Conservation (phyloP, 2,888 invertebrate genomes). For the Agriopis aurantiaria region DNA sequence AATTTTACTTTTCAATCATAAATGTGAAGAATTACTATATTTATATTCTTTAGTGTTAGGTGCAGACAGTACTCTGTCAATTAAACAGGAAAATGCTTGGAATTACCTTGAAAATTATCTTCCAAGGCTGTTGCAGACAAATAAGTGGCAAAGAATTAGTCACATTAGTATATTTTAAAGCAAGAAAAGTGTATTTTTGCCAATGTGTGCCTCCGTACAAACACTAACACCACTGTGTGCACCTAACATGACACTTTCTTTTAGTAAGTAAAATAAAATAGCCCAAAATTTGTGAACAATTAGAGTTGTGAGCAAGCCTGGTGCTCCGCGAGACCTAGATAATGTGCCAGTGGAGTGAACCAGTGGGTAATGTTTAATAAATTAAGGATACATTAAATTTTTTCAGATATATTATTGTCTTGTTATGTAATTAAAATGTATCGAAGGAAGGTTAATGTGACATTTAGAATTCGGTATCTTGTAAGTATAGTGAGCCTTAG, state of each 20-base stretch:
- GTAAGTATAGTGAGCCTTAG: constrained; percentile 81
- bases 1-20: constrained; percentile 49
- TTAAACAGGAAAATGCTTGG: constrained; percentile 69
- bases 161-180: constrained; percentile 28
- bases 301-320: constrained; percentile 67
- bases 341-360: constrained; percentile 78
- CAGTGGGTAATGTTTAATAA: constrained; percentile 83
- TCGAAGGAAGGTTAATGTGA: constrained; percentile 76
- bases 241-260: constrained; percentile 69
- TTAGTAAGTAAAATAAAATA: constrained; percentile 65
- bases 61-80: constrained; percentile 71
- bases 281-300: constrained; percentile 74
- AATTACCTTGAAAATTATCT: constrained; percentile 46
- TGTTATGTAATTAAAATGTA: constrained; percentile 87
- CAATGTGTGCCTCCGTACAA: constrained; percentile 49
- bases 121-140: constrained; percentile 44
- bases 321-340: constrained; percentile 66
- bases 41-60: constrained; percentile 65
- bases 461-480: constrained; percentile 75
- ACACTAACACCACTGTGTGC: constrained; percentile 67
- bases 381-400: constrained; percentile 84
- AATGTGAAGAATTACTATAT: constrained; percentile 60
- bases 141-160: constrained; percentile 28
- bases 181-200: constrained; percentile 43
- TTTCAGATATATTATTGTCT: constrained; percentile 87